phyloP scores from a whole-genome alignment of 2,797 vertebrate genomes.

The Discoglossus pictus region DNA sequence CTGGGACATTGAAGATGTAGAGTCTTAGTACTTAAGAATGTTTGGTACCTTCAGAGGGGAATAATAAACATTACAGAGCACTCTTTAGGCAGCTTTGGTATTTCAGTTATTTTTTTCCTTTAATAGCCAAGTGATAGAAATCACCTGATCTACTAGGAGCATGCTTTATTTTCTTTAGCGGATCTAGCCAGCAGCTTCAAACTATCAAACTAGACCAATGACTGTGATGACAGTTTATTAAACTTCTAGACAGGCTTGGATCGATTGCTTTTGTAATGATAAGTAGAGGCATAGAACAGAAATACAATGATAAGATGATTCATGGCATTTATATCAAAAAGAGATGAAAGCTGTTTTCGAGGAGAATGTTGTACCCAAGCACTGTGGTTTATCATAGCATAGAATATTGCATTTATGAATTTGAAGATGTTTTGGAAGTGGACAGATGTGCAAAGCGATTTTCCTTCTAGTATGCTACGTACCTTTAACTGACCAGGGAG shows the following conservation, averaged over 20 bases:
- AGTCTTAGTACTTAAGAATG: conserved; percentile 57
- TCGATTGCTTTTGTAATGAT: conserved; percentile 52
- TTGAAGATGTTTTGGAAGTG: conserved; percentile 29
- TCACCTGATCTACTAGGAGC: conserved; percentile 42
- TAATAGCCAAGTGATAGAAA: conserved; percentile 46
- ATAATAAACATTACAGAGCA: conserved; percentile 56
- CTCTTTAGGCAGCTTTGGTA: conserved; percentile 53
- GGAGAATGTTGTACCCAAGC: conserved; percentile 47
- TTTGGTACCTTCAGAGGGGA: conserved; percentile 49
- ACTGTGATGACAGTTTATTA: conserved; percentile 54
- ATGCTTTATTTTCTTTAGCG: conserved; percentile 31
- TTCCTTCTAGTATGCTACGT: conserved; percentile 13
- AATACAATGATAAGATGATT: conserved; percentile 48
- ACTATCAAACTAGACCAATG: conserved; percentile 52
- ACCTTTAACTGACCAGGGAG: not conserved
- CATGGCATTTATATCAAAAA: conserved; percentile 51
- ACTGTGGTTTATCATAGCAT: conserved; percentile 36
- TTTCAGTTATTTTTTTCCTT: conserved; percentile 55
- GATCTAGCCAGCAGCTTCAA: conserved; percentile 51
- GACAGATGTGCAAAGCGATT: conserved; percentile 27
- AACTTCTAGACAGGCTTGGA: conserved; percentile 53
- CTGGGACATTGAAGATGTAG: conserved; percentile 52
- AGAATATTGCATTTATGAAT: conserved; percentile 38
- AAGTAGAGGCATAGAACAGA: conserved; percentile 33
- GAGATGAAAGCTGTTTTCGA: conserved; percentile 50